Base-by-base conservation (phyloP, 2,888 invertebrate genomes). In the Ernsta delagoae region DNA sequence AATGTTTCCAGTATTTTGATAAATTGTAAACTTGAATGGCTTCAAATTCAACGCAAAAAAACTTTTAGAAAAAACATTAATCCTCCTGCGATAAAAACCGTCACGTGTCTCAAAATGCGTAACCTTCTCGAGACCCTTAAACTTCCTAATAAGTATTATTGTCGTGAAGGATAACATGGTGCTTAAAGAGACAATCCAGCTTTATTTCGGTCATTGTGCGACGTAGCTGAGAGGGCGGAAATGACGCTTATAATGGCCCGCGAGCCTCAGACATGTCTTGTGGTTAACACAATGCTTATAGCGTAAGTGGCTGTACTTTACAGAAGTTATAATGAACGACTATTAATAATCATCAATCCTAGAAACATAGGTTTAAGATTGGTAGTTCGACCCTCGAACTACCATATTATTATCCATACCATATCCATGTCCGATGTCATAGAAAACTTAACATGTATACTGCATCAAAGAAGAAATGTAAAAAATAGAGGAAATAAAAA, bases 111-210 rank as follows among this genome's bases (percentile, higher is more conserved):
- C 50, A 53, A 7, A 53, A 24, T 8, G 24, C 50, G 24, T 53
- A 53, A 53, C 50, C 50, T 53, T 53, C 50, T 53, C 50, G 8
- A 24, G 53, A 4, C 53, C 24, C 53, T 53, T 24, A 53, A 53
- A 53, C 24, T 53, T 53, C 53, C 24, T 53, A 53, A 53, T 53
- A 53, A 53, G 53, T 53, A 53, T 53, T 53, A 53, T 53, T 24
- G 53, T 53, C 53, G 53, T 8, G 53, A 24, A 53, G 53, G 53
- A 53, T 53, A 53, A 53, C 53, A 53, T 34, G 56, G 56, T 56
- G 34, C 34, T 56, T 34, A 31, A 36, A n/a, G 61, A 65, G 68
- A 48, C 66, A 70, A 71, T 71, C 65, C 62, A 39, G 66, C 67
- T 70, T 69, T 63, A 69, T 69, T 69, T 57, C 59, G 50, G 57